Evolutionary conservation across 2,113 vertebrate species (phyloP).

Genomic region (Pipa parva): DNA sequence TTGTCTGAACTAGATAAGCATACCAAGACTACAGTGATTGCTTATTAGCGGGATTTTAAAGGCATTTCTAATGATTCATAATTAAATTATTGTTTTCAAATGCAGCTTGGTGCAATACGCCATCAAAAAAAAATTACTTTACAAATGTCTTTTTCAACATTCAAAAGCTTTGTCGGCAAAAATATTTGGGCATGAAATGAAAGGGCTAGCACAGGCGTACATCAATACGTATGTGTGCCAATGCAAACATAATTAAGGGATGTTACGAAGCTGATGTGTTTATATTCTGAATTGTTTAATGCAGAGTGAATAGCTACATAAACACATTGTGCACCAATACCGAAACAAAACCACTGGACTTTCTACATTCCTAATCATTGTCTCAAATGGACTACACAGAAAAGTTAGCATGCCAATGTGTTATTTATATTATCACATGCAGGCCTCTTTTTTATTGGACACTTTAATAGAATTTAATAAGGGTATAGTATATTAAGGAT

Average conservation of each 20-base stretch:
- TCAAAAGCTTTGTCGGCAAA: neutral
- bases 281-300: neutral
- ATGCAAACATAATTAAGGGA: slow-evolving; percentile 15
- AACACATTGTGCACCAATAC: neutral
- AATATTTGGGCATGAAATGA: neutral
- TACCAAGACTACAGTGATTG: neutral
- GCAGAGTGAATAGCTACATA: neutral
- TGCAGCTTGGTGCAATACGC: neutral
- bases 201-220: neutral
- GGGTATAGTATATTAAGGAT: too few relatives aligned
- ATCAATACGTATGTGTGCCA: slow-evolving; percentile 11
- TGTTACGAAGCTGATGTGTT: neutral
- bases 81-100: neutral
- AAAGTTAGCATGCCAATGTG: too few relatives aligned
- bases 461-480: too few relatives aligned
- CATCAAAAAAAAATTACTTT: too few relatives aligned
- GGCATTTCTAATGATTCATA: neutral
- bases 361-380: too few relatives aligned
- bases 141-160: slow-evolving; percentile 14
- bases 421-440: too few relatives aligned
- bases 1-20: neutral
- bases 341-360: too few relatives aligned
- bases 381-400: too few relatives aligned
- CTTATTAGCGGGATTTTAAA: neutral
- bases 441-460: too few relatives aligned